Conservation (phyloP, 2,888 invertebrate species). For the Auanema sp. region DNA sequence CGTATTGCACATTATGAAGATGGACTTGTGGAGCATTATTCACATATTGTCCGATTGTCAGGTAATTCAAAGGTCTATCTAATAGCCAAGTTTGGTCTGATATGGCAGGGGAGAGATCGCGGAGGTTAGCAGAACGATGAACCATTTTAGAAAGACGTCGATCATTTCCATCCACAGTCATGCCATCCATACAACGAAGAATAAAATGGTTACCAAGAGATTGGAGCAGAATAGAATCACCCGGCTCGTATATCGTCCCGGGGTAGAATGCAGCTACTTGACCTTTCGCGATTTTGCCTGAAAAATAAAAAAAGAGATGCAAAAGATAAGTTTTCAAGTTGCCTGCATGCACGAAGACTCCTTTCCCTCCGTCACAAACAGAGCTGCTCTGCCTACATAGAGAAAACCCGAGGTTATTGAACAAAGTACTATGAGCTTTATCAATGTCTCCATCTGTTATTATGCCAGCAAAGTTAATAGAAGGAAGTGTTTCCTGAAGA, state of each 20-base stretch:
- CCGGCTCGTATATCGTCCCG: slow-evolving; percentile 67
- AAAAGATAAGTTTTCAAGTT: neutral
- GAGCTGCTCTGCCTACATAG: slow-evolving; percentile 5
- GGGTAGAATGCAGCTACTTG: slow-evolving; percentile 40
- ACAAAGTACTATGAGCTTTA: slow-evolving; percentile 1
- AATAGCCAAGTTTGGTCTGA: slow-evolving; percentile 66
- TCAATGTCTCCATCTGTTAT: neutral
- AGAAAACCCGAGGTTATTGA: slow-evolving; percentile 9
- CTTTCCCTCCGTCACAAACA: slow-evolving; percentile 11
- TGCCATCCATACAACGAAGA: slow-evolving; percentile 68
- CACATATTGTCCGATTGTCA: slow-evolving; percentile 69
- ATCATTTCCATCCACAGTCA: slow-evolving; percentile 68
- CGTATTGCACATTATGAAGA: slow-evolving; percentile 68
- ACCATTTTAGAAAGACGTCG: slow-evolving; percentile 66
- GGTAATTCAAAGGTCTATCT: slow-evolving; percentile 64
- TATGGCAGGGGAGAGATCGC: slow-evolving; percentile 64
- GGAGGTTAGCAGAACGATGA: slow-evolving; percentile 66
- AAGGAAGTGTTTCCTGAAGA: slow-evolving; percentile 5
- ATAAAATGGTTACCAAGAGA: slow-evolving; percentile 68
- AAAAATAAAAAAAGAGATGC: neutral
- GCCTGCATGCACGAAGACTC: slow-evolving; percentile 17
- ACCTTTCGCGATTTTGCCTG: slow-evolving; percentile 1
- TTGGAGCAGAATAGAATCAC: slow-evolving; percentile 68
- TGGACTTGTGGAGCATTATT: slow-evolving; percentile 65
- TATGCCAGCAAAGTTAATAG: neutral